Percentiles rank a stretch among this genome's conserved stretches.
Evolutionary conservation across 1,140 invertebrate genomes (phyloP).

Genomic region (Hydropsyche tenuis): DNA sequence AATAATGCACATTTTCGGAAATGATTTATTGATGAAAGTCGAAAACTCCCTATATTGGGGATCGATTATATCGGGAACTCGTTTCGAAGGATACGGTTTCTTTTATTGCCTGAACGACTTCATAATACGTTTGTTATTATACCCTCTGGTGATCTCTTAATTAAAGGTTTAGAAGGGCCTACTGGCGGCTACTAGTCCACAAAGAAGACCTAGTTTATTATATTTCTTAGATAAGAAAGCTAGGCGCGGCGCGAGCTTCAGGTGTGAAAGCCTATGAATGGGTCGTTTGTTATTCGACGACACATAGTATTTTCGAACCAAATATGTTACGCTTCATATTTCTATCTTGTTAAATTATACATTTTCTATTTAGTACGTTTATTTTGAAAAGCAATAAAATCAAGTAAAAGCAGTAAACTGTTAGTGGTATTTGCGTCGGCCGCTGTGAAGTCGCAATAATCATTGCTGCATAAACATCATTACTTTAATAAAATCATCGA

Average conservation of each 20-base stretch:
- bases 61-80: conserved; percentile 8
- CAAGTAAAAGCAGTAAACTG: too few species aligned
- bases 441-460: too few species aligned
- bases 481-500: too few species aligned
- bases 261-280: not conserved
- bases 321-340: too few species aligned
- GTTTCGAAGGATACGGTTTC: conserved; percentile 13
- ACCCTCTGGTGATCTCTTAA: conserved; percentile 31
- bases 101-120: conserved; percentile 34
- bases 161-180: conserved; percentile 2
- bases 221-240: not conserved
- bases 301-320: not conserved
- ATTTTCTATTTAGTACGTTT: too few species aligned
- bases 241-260: not conserved
- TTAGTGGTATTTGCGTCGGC: too few species aligned
- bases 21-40: not conserved
- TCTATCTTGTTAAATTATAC: too few species aligned
- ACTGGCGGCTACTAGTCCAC: not conserved
- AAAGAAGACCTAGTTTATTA: not conserved
- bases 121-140: conserved; percentile 32
- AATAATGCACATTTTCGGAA: not conserved
- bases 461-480: too few species aligned
- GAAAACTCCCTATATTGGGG: not conserved
- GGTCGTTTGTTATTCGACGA: conserved; percentile 17
- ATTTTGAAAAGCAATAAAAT: too few species aligned